Base-by-base conservation (phyloP, 53 echinoderm and acorn worm genomes). In the Echinarachnius parma region DNA sequence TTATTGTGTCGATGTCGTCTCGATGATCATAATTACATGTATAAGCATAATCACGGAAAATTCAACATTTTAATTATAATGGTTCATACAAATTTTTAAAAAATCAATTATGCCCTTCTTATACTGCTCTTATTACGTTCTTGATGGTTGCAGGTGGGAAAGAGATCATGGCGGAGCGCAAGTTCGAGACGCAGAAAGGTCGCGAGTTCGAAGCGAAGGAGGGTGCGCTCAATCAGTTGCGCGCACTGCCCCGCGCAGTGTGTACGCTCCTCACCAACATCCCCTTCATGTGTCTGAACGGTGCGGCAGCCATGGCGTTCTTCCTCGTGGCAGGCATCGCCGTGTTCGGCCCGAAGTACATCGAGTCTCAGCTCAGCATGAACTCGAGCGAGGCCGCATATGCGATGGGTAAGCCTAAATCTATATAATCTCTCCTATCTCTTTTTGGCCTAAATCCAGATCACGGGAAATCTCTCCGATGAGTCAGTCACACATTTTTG, bases 331-430 rank as follows among this genome's bases (percentile, higher is more conserved):
- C 91, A 5, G 85, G 87, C 9, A 47, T 96, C 3, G 90, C 87
- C 21, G 88, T 85, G 14, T 96, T 96, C 36, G 87, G 90, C 11
- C 96, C 96, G 11, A 96, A 96, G 65, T 91, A 81, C 60, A 30
- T 91, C 45, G 96, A 96, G 75, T 81, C 84, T 1, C 87, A 87
- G 82, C 86, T 91, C 31, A 85, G 75, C 53, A 59, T 90, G 44
- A 76, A 87, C 15, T 39, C 96, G 2, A 84, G 87, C 15, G 76
- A 66, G 16, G 77, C 96, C 0, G 87, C 96, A 0, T 74, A 79
- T 4, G 72, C 88, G 14, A 78, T 85, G 37, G 96, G 96, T 96
- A 72, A 84, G 67, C 5, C 25, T 15, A 49, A 39, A 39, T 13
- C 13, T 39, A 39, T 7, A 39, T 7, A 13, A 39, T 9, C 42